phyloP scores from a whole-genome alignment of 2,888 invertebrate species.

The Anthophora plumipes region DNA sequence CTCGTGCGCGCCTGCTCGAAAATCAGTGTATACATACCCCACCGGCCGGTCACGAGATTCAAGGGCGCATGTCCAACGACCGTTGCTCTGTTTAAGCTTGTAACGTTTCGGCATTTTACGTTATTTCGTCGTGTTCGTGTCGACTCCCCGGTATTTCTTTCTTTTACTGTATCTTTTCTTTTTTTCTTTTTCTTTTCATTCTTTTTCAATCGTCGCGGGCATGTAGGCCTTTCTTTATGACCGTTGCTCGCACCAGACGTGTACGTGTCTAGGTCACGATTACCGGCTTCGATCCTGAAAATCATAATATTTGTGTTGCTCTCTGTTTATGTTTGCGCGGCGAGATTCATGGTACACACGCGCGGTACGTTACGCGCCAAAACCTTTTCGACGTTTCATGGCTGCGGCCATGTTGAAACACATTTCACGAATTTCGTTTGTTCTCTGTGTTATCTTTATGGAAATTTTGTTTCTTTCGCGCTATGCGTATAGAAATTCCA shows the following conservation, averaged over 20 bases:
- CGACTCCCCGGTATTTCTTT: too few species aligned
- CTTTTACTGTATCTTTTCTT: background rate
- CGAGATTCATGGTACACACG: constrained; percentile 23
- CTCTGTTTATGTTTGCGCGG: constrained; percentile 53
- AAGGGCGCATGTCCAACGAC: constrained; percentile 61
- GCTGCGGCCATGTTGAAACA: background rate
- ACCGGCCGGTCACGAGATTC: constrained; percentile 47
- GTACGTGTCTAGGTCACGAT: constrained; percentile 54
- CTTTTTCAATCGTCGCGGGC: background rate
- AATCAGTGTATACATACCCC: constrained; percentile 35
- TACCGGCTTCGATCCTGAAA: constrained; percentile 26
- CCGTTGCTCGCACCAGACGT: background rate
- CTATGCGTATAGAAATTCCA: background rate
- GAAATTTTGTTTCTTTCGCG: background rate
- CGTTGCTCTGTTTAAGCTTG: constrained; percentile 24
- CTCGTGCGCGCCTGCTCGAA: constrained; percentile 47
- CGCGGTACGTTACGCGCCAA: constrained; percentile 38
- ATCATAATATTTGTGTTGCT: constrained; percentile 54
- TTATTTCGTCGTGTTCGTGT: constrained; percentile 1
- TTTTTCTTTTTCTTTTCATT: background rate
- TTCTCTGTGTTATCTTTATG: background rate
- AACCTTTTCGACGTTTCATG: constrained; percentile 25
- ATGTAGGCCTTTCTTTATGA: background rate
- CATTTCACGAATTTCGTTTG: background rate
- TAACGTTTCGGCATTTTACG: background rate